Conservation (phyloP, 1,140 invertebrate species). For the Heliothis subflexa region DNA sequence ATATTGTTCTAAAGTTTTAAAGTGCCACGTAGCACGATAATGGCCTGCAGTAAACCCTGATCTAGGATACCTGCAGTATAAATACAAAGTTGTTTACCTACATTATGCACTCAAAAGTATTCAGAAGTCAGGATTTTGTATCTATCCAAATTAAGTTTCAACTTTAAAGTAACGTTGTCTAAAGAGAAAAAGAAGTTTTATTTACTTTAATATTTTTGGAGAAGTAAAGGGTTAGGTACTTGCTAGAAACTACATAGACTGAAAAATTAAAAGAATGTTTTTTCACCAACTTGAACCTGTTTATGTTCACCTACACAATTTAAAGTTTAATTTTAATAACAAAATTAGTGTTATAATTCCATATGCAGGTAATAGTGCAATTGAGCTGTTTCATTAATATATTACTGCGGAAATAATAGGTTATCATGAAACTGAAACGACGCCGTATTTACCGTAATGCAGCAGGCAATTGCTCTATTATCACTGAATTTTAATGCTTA, state of each 20-base stretch:
- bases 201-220: neutral
- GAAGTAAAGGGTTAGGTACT: neutral
- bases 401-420: neutral
- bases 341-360: no score
- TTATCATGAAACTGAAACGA: no score
- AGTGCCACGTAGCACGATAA: constrained; percentile 16
- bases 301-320: no score
- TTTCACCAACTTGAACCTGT: no score
- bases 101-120: constrained; percentile 5
- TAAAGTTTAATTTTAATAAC: no score
- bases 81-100: constrained; percentile 13
- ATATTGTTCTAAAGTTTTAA: constrained; percentile 27
- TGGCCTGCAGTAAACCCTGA: neutral
- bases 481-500: no score
- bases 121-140: neutral
- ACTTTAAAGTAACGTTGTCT: constrained; percentile 1
- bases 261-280: neutral
- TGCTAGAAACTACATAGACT: neutral
- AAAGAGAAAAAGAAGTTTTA: neutral
- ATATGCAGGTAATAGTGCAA: no score
- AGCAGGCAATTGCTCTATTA: no score
- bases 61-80: constrained; percentile 15
- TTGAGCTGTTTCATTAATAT: neutral
- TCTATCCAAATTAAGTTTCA: neutral
- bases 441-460: no score